Evolutionary conservation across 53 echinoderm and acorn worm genomes (phyloP), one percentile per base, ranked within the genome.

Genomic region (Holothuria scabra): DNA sequence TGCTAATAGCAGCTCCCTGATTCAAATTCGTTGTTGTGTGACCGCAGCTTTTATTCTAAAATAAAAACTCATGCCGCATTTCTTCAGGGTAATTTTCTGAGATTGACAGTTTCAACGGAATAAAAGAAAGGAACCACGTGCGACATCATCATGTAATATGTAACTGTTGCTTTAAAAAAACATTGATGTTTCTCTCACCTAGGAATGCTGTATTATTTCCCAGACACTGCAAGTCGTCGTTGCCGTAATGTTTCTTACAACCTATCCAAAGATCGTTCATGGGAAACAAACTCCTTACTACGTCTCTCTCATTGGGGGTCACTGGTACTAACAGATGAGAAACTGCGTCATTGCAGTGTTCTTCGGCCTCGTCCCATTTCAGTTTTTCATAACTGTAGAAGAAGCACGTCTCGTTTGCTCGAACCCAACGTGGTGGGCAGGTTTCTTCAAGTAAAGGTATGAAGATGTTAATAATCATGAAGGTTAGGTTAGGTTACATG

Each of bases 401-500:
- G 58, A 57, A 76, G 23, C 76, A 76, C 25, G 76, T 28, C 8
- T 76, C 76, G 16, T 76, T 25, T 14, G 32, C 9, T 16, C 26
- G 18, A 13, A 76, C 28, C 76, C 76, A 76, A 8, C 76, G 55
- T 32, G 58, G 76, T 29, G 76, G 76, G 23, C 76, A 76, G 7
- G 24, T 20, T 21, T 46, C 71, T 71, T 48, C 14, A 48, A 48
- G 12, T 10, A 10, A 48, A 48, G 12, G 10, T 8, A 13, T 12
- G 12, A 48, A 48, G 14, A 10, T 1, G 12, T n/a, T n/a, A n/a
- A n/a, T n/a, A n/a, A n/a, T n/a, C n/a, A n/a, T n/a, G n/a, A n/a
- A n/a, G n/a, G n/a, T n/a, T n/a, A n/a, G n/a, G n/a, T n/a, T n/a
- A n/a, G n/a, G n/a, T n/a, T n/a, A n/a, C n/a, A n/a, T n/a, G n/a